These are phyloP conservation scores for Montipora capitata DNA, from an alignment of 92 coral and sea anemone genomes.

Conservation along the genomic window DNA sequence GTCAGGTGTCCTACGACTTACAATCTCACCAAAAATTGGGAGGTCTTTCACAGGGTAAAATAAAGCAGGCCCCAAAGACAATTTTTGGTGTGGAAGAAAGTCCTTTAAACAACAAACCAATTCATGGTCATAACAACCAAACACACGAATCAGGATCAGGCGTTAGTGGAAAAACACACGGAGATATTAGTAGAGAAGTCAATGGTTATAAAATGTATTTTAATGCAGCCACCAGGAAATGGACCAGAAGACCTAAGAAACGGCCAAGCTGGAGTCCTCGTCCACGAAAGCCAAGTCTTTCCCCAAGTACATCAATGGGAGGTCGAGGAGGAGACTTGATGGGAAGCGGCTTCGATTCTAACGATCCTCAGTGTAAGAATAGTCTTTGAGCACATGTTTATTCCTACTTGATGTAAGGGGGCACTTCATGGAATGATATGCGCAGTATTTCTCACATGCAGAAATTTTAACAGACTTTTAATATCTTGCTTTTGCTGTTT, in stretches of 20 bases:
- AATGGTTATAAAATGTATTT: background rate
- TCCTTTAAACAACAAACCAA: constrained; percentile 19
- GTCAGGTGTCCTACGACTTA: background rate
- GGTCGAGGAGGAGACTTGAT: constrained; percentile 38
- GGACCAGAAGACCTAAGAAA: background rate
- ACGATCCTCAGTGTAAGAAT: constrained; percentile 33
- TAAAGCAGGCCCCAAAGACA: background rate
- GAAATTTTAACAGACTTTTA: no score
- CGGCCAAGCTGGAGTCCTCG: background rate
- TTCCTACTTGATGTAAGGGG: no score
- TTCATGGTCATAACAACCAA: background rate
- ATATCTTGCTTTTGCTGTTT: no score
- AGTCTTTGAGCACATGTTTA: background rate
- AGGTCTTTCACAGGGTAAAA: background rate
- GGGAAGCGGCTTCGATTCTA: constrained; percentile 24
- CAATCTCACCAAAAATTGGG: background rate
- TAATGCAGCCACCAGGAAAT: background rate
- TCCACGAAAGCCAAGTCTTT: background rate
- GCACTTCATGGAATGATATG: no score
- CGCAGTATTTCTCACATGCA: no score
- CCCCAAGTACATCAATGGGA: constrained; percentile 22
- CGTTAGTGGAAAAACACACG: background rate
- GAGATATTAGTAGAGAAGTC: background rate
- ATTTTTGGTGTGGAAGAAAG: background rate
- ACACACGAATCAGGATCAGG: background rate